Base-by-base conservation (phyloP, 92 coral and sea anemone species). In the Metridium senile region DNA sequence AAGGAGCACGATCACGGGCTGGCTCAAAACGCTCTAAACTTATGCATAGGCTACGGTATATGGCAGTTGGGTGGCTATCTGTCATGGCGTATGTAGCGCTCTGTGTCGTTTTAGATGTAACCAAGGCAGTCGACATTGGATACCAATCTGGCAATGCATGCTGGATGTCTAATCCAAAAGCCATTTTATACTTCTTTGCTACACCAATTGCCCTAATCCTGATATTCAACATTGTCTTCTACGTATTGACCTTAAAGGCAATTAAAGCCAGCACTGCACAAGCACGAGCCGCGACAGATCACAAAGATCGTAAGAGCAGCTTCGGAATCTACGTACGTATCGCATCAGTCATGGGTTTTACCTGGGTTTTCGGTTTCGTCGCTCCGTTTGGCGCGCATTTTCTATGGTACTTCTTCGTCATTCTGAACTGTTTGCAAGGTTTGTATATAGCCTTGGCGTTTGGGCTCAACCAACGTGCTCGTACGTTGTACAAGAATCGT, bases 11-110 rank as follows among this genome's bases (percentile, higher is more conserved):
- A n/a, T 62, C 33, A 52, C 19, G 45, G 23, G 75, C 79, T 26
- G 62, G 62, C 26, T 76, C 63, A 7, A 70, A 54, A 28, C 63
- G 58, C 25, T 32, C 54, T 51, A 87, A 71, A 51, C 77, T 83
- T 23, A 33, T 33, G 61, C 81, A 65, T 53, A 74, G 62, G 68
- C 1, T 83, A 63, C 79, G 83, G 22, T 74, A 81, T 34, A 82
- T 81, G 78, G 75, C 81, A 11, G 74, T 79, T 43, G 91, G 90
- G 26, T 90, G 94, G 95, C 19, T 86, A 26, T 61, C 78, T 29
- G 82, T 82, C 33, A 53, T 86, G 61, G 8, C 70, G n/a, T 83
- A 82, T 58, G 85, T 84, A 21, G 43, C 62, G 16, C 25, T 62
- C 23, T 86, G 88, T 30, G 66, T 83, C 4, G 62, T 64, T 23